Conservation (phyloP, 2,113 vertebrate species). For the Puffinus mauretanicus region DNA sequence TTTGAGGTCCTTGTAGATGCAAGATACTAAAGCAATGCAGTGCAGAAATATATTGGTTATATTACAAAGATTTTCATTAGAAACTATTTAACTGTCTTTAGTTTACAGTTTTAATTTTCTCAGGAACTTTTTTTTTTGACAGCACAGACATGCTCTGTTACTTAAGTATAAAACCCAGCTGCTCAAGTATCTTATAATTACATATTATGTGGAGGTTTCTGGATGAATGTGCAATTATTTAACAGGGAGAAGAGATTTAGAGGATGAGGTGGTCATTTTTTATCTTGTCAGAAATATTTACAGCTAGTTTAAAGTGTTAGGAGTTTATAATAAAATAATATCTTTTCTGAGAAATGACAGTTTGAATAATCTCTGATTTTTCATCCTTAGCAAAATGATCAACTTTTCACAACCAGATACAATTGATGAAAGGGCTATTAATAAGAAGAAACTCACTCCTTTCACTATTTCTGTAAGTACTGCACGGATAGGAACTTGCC, state of each 20-base stretch:
- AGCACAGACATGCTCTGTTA: background rate
- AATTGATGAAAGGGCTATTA: conserved; percentile 96
- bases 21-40: background rate
- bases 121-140: background rate
- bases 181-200: background rate
- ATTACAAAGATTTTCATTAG: background rate
- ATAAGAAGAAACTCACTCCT: conserved; percentile 90
- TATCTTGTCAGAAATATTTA: background rate
- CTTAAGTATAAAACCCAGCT: background rate
- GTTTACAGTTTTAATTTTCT: background rate
- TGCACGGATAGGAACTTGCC: background rate
- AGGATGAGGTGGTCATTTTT: background rate
- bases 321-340: background rate
- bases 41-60: background rate
- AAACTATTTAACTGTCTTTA: background rate
- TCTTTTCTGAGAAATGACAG: background rate
- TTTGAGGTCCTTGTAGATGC: background rate
- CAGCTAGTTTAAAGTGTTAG: background rate
- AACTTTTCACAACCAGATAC: conserved; percentile 95
- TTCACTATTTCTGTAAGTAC: conserved; percentile 92
- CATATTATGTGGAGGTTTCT: background rate
- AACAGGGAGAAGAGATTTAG: background rate
- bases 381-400: conserved; percentile 92
- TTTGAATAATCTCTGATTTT: conserved; percentile 28
- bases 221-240: background rate